A percentile compares a stretch with the other conserved stretches of the same genome.
Evolutionary conservation across 64 coral and sea anemone species (phyloP).

Genomic region (Catalaphyllia jardinei): DNA sequence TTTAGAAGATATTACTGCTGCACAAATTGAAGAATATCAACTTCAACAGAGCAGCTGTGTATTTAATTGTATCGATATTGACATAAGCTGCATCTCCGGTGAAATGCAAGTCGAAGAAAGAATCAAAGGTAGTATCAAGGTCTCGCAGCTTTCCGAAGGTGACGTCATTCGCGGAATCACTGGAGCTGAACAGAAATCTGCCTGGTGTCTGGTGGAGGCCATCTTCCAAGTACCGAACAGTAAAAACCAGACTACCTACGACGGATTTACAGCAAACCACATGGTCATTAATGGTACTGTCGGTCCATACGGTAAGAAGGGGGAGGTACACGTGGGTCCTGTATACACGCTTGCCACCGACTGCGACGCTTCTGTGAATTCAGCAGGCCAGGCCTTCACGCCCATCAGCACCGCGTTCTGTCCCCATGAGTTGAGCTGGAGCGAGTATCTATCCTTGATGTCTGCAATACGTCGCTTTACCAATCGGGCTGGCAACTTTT

Average conservation of each 20-base stretch:
- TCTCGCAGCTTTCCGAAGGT: constrained; percentile 40
- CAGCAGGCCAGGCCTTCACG: constrained; percentile 46
- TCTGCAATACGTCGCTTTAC: constrained; percentile 23
- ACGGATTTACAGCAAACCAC: constrained; percentile 47
- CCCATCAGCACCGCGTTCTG: constrained; percentile 57
- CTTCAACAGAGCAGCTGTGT: too few species aligned
- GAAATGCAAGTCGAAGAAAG: constrained; percentile 26
- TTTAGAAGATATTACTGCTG: too few species aligned
- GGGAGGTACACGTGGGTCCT: background rate
- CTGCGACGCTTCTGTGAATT: constrained; percentile 39
- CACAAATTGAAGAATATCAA: too few species aligned
- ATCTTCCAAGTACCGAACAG: background rate
- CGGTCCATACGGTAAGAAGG: constrained; percentile 25
- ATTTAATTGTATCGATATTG: too few species aligned
- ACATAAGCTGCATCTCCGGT: background rate
- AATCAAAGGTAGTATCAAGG: constrained; percentile 6
- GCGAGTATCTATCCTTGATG: constrained; percentile 34
- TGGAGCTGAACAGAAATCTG: background rate
- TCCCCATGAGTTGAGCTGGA: constrained; percentile 39
- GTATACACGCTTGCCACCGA: constrained; percentile 43
- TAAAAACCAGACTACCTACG: constrained; percentile 19
- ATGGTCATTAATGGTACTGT: constrained; percentile 44
- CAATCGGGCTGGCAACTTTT: constrained; percentile 25
- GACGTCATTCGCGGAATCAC: constrained; percentile 52
- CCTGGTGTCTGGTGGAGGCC: constrained; percentile 41